Conservation (phyloP, 2,888 invertebrate genomes). For the Idaea dimidiata region DNA sequence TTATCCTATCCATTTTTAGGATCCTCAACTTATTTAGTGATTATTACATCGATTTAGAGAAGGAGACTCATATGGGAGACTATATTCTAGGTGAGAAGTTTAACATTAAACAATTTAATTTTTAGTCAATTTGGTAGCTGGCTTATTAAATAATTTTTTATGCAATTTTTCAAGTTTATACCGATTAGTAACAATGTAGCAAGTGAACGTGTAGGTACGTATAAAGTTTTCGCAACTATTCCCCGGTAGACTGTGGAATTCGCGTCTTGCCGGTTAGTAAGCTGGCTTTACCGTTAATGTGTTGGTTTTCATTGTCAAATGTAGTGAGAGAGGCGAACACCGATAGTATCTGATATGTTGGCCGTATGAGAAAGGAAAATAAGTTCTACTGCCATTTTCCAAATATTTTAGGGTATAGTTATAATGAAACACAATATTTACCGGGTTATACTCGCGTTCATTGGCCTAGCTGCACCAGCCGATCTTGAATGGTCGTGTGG, state of each 20-base stretch:
- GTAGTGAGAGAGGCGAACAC: neutral
- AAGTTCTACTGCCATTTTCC: no score
- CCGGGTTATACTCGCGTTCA: no score
- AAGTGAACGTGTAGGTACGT: neutral
- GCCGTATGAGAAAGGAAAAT: neutral
- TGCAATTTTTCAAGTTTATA: neutral
- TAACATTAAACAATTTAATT: no score
- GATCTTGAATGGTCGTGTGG: no score
- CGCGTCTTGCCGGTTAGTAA: neutral
- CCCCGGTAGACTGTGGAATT: neutral
- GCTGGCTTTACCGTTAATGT: neutral
- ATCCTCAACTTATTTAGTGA: no score
- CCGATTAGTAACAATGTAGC: neutral
- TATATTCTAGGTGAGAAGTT: no score
- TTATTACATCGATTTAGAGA: no score
- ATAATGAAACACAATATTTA: no score
- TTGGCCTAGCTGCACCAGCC: no score
- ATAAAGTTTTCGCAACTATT: neutral
- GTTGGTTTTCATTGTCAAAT: neutral
- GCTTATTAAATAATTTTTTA: neutral
- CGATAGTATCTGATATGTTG: neutral
- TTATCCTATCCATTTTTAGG: no score
- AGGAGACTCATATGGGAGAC: no score
- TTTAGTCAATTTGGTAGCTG: neutral
- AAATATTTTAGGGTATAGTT: no score